Conservation (phyloP, 2,888 invertebrate genomes). For the Microctonus brassicae region DNA sequence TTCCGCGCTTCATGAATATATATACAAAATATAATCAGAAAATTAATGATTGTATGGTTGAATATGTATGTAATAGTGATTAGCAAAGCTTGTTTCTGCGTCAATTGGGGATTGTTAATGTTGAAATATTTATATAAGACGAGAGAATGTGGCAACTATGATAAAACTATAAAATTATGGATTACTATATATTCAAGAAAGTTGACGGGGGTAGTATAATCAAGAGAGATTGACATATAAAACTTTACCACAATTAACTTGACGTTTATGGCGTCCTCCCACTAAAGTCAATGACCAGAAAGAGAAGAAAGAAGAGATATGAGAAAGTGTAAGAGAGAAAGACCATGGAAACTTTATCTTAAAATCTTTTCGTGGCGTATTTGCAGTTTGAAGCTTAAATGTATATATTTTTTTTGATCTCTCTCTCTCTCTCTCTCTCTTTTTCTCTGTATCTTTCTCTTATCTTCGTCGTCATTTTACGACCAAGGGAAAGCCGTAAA, state of each 20-base stretch:
- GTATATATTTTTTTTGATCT: neutral
- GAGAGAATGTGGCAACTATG: neutral
- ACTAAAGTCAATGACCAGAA: conserved; percentile 13
- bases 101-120: neutral
- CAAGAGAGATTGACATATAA: conserved; percentile 33
- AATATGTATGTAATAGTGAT: neutral
- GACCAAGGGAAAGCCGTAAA: conserved; percentile 25
- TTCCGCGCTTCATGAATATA: neutral
- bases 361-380: conserved; percentile 32
- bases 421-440: neutral
- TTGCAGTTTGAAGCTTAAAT: neutral
- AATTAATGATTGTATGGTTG: too few relatives aligned
- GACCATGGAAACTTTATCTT: conserved; percentile 36
- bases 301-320: neutral
- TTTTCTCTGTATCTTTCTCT: conserved; percentile 10
- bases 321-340: neutral
- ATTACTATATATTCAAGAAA: conserved; percentile 15
- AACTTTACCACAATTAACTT: neutral
- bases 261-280: conserved; percentile 29
- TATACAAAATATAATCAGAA: neutral
- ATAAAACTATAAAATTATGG: conserved; percentile 33
- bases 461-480: conserved; percentile 33
- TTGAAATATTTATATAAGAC: conserved; percentile 2
- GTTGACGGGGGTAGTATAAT: conserved; percentile 19
- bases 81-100: too few relatives aligned